These are phyloP conservation scores for Pharmacophagus antenor DNA, from an alignment of 2,888 invertebrate species.

Conservation along the genomic window DNA sequence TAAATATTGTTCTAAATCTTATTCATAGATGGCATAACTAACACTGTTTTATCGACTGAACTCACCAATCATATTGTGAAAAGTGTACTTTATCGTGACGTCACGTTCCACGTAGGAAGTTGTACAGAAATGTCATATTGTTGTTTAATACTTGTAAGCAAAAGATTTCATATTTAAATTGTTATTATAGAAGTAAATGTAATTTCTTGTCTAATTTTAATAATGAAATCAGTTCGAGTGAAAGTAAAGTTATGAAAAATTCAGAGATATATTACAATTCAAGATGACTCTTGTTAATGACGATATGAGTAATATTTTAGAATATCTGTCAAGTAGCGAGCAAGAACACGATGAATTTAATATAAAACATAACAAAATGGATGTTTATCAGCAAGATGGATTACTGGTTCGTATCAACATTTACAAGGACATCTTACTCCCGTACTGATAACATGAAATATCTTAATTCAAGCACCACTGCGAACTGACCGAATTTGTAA, in stretches of 20 bases:
- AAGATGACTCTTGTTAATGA: constrained; percentile 66
- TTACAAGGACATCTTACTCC: constrained; percentile 42
- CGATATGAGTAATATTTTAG: constrained; percentile 68
- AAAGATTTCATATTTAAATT: constrained; percentile 23
- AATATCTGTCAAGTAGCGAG: constrained; percentile 64
- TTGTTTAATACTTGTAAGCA: constrained; percentile 44
- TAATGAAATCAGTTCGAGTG: constrained; percentile 36
- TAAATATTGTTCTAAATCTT: background rate
- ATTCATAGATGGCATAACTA: constrained; percentile 54
- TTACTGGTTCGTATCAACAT: constrained; percentile 59
- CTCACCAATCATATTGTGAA: constrained; percentile 66
- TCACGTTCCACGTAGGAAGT: constrained; percentile 85
- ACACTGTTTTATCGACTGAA: constrained; percentile 50
- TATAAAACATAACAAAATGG: constrained; percentile 61
- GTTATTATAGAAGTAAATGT: constrained; percentile 30
- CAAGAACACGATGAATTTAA: constrained; percentile 50
- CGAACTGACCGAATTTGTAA: constrained; percentile 36
- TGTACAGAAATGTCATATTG: constrained; percentile 68
- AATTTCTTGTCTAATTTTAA: constrained; percentile 30
- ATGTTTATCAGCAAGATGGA: constrained; percentile 60
- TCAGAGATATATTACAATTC: constrained; percentile 42
- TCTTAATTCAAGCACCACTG: constrained; percentile 27
- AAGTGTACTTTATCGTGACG: constrained; percentile 79
- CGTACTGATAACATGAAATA: constrained; percentile 47
- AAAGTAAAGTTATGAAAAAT: constrained; percentile 46